Conservation (phyloP, 2,797 vertebrate genomes). For the Eidolon dupreanum region DNA sequence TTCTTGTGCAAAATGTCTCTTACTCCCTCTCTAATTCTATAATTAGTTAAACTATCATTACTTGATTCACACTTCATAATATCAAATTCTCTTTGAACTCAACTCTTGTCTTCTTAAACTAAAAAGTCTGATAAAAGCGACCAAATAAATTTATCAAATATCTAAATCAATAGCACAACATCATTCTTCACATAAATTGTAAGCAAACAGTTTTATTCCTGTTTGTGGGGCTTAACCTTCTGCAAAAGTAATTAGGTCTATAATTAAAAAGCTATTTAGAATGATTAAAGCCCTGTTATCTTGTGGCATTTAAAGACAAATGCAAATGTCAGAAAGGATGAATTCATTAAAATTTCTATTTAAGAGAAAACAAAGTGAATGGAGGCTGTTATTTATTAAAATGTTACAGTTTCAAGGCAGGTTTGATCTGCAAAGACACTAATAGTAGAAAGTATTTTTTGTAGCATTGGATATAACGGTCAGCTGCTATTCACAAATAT, state of each 20-base stretch:
- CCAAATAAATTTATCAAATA: slow-evolving; percentile 80
- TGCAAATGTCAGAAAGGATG: slow-evolving; percentile 88
- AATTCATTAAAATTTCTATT: slow-evolving; percentile 87
- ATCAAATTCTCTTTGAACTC: slow-evolving; percentile 73
- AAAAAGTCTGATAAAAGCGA: slow-evolving; percentile 82
- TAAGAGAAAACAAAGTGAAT: slow-evolving; percentile 80
- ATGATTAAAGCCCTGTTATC: slow-evolving; percentile 88
- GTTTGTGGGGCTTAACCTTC: slow-evolving; percentile 88
- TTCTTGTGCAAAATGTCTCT: slow-evolving; percentile 40
- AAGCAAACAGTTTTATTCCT: slow-evolving; percentile 86
- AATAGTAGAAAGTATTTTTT: slow-evolving; percentile 69
- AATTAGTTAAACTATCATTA: slow-evolving; percentile 79
- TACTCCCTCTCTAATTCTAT: slow-evolving; percentile 50
- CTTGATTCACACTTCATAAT: slow-evolving; percentile 59
- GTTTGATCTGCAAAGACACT: slow-evolving; percentile 56
- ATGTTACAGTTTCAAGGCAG: slow-evolving; percentile 76
- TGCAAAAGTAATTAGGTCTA: slow-evolving; percentile 87
- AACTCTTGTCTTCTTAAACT: slow-evolving; percentile 68
- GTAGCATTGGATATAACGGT: slow-evolving; percentile 39
- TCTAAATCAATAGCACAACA: slow-evolving; percentile 81
- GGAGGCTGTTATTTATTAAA: slow-evolving; percentile 80
- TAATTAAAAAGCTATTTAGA: slow-evolving; percentile 89
- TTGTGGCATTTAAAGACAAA: slow-evolving; percentile 89
- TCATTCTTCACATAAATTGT: slow-evolving; percentile 81
- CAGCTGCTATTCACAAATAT: slow-evolving; percentile 46